Percentiles rank a stretch among this genome's conserved stretches.
Conservation (phyloP, 2,797 vertebrate species). For the Echiichthys vipera region DNA sequence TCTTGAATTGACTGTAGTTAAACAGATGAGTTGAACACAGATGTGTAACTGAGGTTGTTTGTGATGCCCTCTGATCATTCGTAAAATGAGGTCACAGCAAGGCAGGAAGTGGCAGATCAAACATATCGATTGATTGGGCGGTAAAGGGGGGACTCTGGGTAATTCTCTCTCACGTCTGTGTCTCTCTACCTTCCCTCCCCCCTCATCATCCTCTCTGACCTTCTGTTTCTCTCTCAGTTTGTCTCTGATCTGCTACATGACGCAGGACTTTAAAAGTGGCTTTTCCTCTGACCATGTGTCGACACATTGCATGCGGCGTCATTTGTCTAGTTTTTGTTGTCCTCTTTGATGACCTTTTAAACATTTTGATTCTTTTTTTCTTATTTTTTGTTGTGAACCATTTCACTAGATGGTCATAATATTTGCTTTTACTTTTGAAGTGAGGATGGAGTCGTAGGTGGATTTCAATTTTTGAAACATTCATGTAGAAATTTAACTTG, state of each 20-base stretch:
- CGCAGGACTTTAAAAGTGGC: not conserved
- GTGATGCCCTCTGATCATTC: constrained; percentile 18
- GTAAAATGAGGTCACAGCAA: constrained; percentile 72
- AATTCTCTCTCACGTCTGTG: constrained; percentile 33
- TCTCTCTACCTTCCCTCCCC: constrained; percentile 15
- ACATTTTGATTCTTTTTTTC: constrained; percentile 78
- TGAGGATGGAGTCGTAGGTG: not conserved
- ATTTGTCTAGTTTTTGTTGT: constrained; percentile 81
- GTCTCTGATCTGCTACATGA: constrained; percentile 18
- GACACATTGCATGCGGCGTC: constrained; percentile 83
- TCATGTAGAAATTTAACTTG: not conserved
- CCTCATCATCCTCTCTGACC: constrained; percentile 54
- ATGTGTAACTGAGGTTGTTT: not conserved
- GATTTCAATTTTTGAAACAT: not conserved
- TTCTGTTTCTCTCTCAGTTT: constrained; percentile 25
- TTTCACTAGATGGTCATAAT: constrained; percentile 73
- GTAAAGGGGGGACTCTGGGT: constrained; percentile 62
- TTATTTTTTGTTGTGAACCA: constrained; percentile 82
- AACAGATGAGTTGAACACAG: not conserved
- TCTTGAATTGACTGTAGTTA: not conserved
- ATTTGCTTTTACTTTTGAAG: not conserved
- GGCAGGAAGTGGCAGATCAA: constrained; percentile 74
- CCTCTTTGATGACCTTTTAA: constrained; percentile 83
- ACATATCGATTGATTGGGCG: constrained; percentile 69
- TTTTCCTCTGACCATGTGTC: constrained; percentile 76